Percentiles rank a stretch among this genome's conserved stretches.
Evolutionary conservation across 2,797 vertebrate species (phyloP).

Genomic region (Leptoclinus maculatus): DNA sequence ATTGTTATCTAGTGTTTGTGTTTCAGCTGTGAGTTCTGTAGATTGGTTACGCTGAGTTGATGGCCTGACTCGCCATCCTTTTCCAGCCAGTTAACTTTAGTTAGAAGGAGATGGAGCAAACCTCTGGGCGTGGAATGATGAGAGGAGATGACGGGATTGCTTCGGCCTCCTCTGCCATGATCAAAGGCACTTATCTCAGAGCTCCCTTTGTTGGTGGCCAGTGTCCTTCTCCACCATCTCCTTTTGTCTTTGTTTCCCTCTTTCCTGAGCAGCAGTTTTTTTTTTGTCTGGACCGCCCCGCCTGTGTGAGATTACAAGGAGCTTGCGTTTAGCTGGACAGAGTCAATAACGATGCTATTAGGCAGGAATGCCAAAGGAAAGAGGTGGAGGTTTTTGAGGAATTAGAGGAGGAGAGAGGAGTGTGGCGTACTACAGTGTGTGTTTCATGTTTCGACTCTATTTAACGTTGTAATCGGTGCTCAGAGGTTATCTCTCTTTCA

Average conservation of each 20-base stretch:
- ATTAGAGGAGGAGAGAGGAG: constrained; percentile 65
- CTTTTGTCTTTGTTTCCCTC: constrained; percentile 61
- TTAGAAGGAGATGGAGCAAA: constrained; percentile 51
- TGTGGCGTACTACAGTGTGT: constrained; percentile 62
- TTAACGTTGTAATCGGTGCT: constrained; percentile 58
- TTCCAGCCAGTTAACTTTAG: constrained; percentile 42
- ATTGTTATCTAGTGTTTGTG: constrained; percentile 15
- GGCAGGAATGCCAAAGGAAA: constrained; percentile 82
- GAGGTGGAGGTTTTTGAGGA: constrained; percentile 65
- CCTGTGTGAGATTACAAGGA: constrained; percentile 84
- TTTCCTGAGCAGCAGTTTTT: constrained; percentile 53
- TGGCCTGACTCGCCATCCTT: not conserved
- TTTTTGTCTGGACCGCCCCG: constrained; percentile 64
- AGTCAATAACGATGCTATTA: constrained; percentile 87
- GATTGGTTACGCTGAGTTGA: constrained; percentile 27
- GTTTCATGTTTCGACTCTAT: constrained; percentile 49
- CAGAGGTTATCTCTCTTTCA: constrained; percentile 56
- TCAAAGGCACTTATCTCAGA: constrained; percentile 73
- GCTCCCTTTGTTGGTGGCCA: constrained; percentile 48
- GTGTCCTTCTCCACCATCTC: constrained; percentile 40
- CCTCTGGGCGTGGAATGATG: constrained; percentile 51
- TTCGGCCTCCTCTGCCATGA: constrained; percentile 54
- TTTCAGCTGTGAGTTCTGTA: constrained; percentile 2
- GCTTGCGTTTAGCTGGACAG: constrained; percentile 75
- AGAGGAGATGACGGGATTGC: constrained; percentile 61